Conservation (phyloP, 2,888 invertebrate species). For the Trachelus stipa region DNA sequence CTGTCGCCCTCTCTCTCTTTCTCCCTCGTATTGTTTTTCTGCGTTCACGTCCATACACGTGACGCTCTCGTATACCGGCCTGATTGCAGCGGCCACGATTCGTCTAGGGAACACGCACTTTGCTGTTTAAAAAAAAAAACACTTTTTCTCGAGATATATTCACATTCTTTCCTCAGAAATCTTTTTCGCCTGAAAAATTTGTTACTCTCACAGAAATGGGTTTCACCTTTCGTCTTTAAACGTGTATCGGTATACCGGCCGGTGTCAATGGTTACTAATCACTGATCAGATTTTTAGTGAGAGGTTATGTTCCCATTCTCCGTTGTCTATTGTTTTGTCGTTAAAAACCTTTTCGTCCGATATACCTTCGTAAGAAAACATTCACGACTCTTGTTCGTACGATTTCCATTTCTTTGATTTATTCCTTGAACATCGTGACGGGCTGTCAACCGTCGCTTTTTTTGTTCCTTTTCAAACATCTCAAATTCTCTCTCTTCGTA, state of each 20-base stretch:
- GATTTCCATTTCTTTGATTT: background rate
- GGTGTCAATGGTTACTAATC: background rate
- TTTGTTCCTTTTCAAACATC: background rate
- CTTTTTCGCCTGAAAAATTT: background rate
- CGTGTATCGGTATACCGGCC: background rate
- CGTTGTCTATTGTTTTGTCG: background rate
- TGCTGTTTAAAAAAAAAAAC: slow-evolving; percentile 30
- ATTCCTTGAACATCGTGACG: background rate
- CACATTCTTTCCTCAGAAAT: background rate
- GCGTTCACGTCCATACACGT: slow-evolving; percentile 44
- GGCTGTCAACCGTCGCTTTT: background rate
- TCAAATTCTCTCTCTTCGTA: background rate
- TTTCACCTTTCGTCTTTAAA: background rate
- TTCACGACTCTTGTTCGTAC: background rate
- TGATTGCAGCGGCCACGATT: background rate
- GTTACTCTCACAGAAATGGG: background rate
- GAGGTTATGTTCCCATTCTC: background rate
- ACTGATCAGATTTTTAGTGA: background rate
- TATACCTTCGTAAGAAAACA: background rate
- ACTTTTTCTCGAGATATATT: background rate
- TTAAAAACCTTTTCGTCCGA: background rate
- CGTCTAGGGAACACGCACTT: slow-evolving; percentile 13
- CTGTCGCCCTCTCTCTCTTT: background rate
- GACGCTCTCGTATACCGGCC: slow-evolving; percentile 46
- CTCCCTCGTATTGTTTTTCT: background rate